Conservation (phyloP, 2,113 vertebrate genomes). For the Pionites leucogaster region DNA sequence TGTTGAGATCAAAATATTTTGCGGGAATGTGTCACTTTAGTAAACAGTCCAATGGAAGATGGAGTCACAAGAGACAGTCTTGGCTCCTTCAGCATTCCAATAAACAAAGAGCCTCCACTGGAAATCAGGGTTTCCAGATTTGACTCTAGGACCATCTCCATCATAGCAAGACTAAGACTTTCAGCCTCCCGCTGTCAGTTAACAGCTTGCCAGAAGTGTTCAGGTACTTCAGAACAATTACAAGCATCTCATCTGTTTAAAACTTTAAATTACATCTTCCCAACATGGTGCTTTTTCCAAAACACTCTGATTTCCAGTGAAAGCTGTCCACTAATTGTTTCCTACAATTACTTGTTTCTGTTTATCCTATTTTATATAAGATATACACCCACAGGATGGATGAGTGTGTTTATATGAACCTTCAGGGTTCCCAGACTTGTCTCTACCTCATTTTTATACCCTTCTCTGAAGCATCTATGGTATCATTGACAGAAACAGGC, state of each 20-base stretch:
- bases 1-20: slow-evolving; percentile 41
- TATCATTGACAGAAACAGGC: background rate
- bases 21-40: background rate
- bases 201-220: background rate
- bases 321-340: background rate
- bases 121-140: background rate
- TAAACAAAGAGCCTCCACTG: background rate
- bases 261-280: background rate
- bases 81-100: background rate
- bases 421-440: background rate
- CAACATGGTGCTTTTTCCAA: background rate
- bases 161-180: background rate
- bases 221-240: background rate
- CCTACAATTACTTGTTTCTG: background rate
- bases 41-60: background rate
- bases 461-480: background rate
- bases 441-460: background rate
- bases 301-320: background rate
- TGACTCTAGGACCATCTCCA: background rate
- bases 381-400: background rate
- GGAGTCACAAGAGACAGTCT: background rate
- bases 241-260: background rate
- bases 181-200: background rate
- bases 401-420: background rate
- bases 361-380: background rate